Conservation (phyloP, 2,113 vertebrate species). For the Vulpes ferrilata region DNA sequence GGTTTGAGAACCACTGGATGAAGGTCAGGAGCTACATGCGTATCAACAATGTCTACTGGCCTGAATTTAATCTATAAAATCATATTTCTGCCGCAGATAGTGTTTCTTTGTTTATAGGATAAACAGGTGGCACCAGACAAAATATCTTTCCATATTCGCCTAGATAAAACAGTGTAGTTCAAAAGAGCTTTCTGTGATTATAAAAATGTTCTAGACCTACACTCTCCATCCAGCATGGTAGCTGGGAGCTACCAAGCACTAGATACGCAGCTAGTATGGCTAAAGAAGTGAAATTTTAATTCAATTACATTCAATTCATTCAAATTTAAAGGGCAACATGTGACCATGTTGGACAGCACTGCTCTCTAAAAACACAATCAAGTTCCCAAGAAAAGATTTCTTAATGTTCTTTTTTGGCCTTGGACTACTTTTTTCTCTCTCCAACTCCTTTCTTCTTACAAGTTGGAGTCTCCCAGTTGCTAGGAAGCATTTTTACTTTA, state of each 20-base stretch:
- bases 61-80: background rate
- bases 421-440: constrained; percentile 7
- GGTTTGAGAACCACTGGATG: background rate
- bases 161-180: background rate
- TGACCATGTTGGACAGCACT: background rate
- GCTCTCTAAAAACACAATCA: background rate
- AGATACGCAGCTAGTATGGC: background rate
- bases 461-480: background rate
- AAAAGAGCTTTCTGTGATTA: background rate
- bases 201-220: background rate
- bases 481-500: background rate
- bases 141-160: background rate
- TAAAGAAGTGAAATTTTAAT: background rate
- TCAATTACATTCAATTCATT: constrained; percentile 3
- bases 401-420: constrained; percentile 6
- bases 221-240: background rate
- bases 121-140: background rate
- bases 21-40: background rate
- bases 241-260: background rate
- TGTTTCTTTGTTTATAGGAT: background rate
- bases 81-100: background rate
- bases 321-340: background rate
- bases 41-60: background rate
- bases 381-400: background rate
- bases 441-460: background rate